A percentile compares a stretch with the other conserved stretches of the same genome.
Evolutionary conservation across 2,113 vertebrate species (phyloP).

Genomic region (Helogale parvula): DNA sequence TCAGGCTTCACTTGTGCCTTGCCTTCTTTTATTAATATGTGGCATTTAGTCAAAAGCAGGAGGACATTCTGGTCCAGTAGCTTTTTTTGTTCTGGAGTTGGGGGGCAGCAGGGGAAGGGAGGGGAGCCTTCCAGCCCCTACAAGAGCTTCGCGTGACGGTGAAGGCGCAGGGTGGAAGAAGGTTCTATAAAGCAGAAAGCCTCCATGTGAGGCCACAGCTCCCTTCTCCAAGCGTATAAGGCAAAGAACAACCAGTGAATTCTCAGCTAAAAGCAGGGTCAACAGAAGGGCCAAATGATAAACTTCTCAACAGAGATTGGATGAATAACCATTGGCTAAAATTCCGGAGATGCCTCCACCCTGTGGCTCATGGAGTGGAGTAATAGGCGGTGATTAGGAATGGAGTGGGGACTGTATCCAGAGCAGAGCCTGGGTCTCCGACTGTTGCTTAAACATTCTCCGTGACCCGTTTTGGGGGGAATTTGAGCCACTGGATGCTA

Average conservation of each 20-base stretch:
- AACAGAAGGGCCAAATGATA: neutral
- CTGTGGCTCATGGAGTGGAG: too few species aligned
- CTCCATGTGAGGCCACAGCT: neutral
- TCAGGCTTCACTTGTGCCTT: too few species aligned
- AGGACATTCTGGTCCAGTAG: too few species aligned
- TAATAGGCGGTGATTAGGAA: neutral
- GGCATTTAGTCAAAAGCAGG: neutral
- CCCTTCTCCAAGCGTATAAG: too few species aligned
- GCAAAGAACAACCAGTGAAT: too few species aligned
- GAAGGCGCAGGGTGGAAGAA: neutral
- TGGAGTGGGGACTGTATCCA: neutral
- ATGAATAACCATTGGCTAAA: neutral
- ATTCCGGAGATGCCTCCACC: neutral
- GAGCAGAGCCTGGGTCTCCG: neutral
- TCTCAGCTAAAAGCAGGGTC: neutral
- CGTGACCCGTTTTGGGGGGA: neutral
- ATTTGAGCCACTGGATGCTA: neutral
- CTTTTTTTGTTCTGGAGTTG: neutral
- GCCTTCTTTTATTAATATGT: too few species aligned
- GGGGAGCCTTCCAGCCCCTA: neutral
- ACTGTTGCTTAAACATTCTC: neutral
- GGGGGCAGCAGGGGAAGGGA: neutral
- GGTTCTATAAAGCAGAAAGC: neutral
- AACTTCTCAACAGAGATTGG: neutral
- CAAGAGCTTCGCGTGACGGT: neutral